A percentile compares a stretch with the other conserved stretches of the same genome.
phyloP scores from a whole-genome alignment of 2,113 vertebrate species.

The Thomomys bottae region DNA sequence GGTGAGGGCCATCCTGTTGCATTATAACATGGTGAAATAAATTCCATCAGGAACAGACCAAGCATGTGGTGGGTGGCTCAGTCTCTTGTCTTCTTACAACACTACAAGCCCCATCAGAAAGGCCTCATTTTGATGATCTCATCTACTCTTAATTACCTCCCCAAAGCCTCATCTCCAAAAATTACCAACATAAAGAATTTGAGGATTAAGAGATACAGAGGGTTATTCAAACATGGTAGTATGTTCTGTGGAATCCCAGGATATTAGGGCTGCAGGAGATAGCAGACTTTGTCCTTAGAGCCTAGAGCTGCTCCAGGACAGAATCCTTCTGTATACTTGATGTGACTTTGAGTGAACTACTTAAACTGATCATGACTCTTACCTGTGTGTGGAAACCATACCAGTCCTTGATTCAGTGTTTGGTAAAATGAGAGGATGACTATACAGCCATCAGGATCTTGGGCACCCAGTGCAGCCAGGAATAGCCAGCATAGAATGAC shows the following conservation, averaged over 20 bases:
- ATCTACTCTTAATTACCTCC: neutral
- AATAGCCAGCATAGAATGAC: no score
- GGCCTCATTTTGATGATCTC: no score
- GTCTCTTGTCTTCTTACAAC: neutral
- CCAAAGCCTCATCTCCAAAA: neutral
- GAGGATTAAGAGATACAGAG: no score
- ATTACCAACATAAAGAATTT: neutral
- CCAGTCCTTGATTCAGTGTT: neutral
- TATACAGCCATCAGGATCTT: neutral
- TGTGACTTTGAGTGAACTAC: neutral
- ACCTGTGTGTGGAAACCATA: neutral
- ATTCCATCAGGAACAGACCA: neutral
- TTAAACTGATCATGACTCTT: constrained; percentile 9
- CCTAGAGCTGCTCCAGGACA: neutral
- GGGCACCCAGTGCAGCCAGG: neutral
- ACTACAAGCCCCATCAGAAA: neutral
- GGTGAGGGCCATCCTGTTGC: neutral
- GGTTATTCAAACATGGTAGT: no score
- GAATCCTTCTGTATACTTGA: neutral
- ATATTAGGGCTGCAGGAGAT: neutral
- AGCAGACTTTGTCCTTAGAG: neutral
- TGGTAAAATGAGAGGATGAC: neutral
- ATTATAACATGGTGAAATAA: neutral
- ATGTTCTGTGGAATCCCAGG: neutral
- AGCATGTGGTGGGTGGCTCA: neutral